A percentile compares a stretch with the other conserved stretches of the same genome.
These are phyloP conservation scores for Babylonia areolata DNA, from an alignment of 1,140 invertebrate species.

Conservation along the genomic window DNA sequence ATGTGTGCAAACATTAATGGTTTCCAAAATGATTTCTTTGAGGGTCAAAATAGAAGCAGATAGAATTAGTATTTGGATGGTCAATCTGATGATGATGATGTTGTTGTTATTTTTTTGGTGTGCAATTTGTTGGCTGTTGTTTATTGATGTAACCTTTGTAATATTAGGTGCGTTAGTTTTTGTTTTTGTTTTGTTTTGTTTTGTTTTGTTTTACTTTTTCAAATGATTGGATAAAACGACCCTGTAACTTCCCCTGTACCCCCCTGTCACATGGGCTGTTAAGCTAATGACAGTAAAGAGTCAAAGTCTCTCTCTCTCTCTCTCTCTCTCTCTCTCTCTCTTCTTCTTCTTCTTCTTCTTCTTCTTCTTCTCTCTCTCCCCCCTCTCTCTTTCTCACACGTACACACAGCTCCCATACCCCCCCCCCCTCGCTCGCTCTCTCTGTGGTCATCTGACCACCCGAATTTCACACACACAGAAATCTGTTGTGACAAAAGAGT, in stretches of 20 bases:
- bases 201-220: neutral
- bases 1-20: too few relatives aligned
- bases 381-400: neutral
- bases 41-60: too few relatives aligned
- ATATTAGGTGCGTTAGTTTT: neutral
- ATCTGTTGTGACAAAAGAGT: too few relatives aligned
- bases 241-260: neutral
- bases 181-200: neutral
- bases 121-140: too few relatives aligned
- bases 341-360: constrained; percentile 13
- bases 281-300: neutral
- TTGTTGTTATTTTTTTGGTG: too few relatives aligned
- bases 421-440: neutral
- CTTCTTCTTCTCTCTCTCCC: neutral
- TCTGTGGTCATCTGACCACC: neutral
- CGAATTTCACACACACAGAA: too few relatives aligned
- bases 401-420: neutral
- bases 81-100: too few relatives aligned
- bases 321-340: neutral
- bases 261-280: neutral
- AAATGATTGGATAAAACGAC: too few relatives aligned
- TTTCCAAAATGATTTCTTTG: too few relatives aligned
- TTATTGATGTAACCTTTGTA: neutral
- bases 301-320: neutral
- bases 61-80: too few relatives aligned